Percentiles rank a stretch among this genome's conserved stretches.
Conservation (phyloP, 2,797 vertebrate species). For the Rhadinocentrus ornatus region DNA sequence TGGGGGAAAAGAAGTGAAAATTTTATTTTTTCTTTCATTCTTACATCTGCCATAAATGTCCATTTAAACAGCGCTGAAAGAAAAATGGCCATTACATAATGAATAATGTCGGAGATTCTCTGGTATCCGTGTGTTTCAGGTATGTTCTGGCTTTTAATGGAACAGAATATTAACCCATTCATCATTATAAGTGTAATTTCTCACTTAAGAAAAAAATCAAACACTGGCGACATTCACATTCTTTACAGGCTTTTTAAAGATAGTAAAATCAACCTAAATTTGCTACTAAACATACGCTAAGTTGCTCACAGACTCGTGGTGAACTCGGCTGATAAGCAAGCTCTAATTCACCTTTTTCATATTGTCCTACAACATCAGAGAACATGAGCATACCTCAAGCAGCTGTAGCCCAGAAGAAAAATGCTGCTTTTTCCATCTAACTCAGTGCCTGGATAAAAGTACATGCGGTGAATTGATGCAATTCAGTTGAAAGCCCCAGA, state of each 20-base stretch:
- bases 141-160: constrained; percentile 2
- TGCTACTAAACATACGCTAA: background rate
- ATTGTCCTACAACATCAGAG: background rate
- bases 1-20: background rate
- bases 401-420: background rate
- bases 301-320: background rate
- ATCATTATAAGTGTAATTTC: background rate
- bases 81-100: constrained; percentile 1
- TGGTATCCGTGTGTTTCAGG: background rate
- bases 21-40: constrained; percentile 7
- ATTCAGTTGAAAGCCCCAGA: background rate
- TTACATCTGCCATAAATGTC: constrained; percentile 3
- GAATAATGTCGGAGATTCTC: background rate
- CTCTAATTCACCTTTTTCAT: background rate
- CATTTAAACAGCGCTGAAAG: background rate
- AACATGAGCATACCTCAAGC: no score
- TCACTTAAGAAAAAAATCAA: background rate
- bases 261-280: background rate
- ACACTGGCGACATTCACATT: background rate
- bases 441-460: background rate
- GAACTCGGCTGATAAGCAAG: background rate
- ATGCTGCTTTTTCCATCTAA: background rate
- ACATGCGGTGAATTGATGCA: background rate
- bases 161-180: background rate
- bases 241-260: background rate